These are phyloP conservation scores for Strix aluco DNA, from an alignment of 2,113 vertebrate genomes.

Conservation along the genomic window DNA sequence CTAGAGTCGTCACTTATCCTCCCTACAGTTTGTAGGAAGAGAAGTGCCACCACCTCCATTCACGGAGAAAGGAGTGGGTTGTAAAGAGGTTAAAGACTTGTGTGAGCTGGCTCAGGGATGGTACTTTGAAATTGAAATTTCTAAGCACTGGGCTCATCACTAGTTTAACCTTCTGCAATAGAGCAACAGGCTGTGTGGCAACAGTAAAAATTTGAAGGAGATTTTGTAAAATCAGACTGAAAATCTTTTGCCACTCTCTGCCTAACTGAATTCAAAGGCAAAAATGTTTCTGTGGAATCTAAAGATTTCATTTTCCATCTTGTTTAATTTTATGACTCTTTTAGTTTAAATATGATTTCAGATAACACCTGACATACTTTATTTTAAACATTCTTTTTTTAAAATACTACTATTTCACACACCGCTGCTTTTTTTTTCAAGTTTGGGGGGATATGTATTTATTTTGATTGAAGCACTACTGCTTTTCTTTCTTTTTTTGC, in stretches of 20 bases:
- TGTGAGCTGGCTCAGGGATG: not conserved
- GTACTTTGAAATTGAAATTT: not conserved
- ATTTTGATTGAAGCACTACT: not conserved
- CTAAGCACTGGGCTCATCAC: not conserved
- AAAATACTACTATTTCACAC: not conserved
- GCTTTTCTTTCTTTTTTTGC: not conserved
- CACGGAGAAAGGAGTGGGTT: not conserved
- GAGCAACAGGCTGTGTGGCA: fast-evolving
- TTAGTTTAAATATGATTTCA: not conserved
- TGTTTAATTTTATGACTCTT: not conserved
- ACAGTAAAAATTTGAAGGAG: not conserved
- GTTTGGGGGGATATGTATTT: not conserved
- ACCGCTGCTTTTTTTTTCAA: not conserved
- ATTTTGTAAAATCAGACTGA: not conserved
- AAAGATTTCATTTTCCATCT: not conserved
- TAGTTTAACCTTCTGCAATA: not conserved
- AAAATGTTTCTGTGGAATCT: not conserved
- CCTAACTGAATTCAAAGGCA: not conserved
- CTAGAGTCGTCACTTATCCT: not conserved
- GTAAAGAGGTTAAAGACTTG: not conserved
- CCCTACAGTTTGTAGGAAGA: not conserved
- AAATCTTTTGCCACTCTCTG: not conserved
- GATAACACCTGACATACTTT: not conserved
- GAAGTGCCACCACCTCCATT: not conserved
- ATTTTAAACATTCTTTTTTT: not conserved